These are phyloP conservation scores for Stictonetta naevosa DNA, from an alignment of 2,113 vertebrate species.

Conservation along the genomic window DNA sequence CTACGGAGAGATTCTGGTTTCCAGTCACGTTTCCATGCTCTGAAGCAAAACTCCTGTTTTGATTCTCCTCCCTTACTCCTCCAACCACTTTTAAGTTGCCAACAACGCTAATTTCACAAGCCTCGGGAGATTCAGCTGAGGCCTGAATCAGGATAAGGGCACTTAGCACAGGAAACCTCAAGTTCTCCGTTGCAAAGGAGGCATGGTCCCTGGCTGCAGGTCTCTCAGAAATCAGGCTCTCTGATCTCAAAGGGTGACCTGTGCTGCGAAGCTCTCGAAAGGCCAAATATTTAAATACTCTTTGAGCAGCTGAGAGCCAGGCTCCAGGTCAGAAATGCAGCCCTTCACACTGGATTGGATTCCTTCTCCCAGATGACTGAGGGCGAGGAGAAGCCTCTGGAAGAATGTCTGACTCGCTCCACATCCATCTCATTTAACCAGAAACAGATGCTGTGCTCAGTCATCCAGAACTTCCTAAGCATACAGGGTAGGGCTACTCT, in stretches of 20 bases:
- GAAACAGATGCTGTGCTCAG: neutral
- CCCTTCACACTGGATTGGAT: neutral
- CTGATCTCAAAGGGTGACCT: neutral
- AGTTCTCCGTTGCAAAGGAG: neutral
- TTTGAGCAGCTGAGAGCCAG: neutral
- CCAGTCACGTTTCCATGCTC: neutral
- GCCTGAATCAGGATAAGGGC: neutral
- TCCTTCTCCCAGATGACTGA: neutral
- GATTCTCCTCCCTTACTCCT: neutral
- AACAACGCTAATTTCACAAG: neutral
- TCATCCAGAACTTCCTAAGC: neutral
- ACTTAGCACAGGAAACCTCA: neutral
- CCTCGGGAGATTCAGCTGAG: neutral
- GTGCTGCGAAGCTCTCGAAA: neutral
- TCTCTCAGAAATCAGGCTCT: neutral
- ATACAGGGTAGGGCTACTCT: rapidly evolving
- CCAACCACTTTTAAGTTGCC: neutral
- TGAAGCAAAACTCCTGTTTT: neutral
- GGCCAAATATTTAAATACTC: neutral
- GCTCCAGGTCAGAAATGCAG: neutral
- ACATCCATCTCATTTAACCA: neutral
- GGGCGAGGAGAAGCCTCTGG: neutral
- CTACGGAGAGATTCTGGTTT: neutral
- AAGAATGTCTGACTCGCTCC: neutral
- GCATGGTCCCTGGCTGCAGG: neutral